Evolutionary conservation across 2,113 vertebrate genomes (phyloP).

Genomic region (Zosterops pallidus): DNA sequence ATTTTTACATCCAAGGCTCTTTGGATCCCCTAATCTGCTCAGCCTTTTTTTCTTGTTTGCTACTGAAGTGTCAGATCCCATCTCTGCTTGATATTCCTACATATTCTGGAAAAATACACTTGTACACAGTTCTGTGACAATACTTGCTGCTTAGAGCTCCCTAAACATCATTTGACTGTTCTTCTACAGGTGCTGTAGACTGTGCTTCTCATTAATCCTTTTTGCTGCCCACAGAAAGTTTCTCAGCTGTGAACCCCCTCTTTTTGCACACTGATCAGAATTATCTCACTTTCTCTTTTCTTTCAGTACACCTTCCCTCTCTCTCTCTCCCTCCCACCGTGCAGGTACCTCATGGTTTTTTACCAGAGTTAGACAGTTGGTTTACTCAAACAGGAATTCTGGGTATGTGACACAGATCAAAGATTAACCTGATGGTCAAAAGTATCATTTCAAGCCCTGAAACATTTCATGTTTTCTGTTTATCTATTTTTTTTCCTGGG

Average conservation of each 20-base stretch:
- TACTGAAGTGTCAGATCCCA: neutral
- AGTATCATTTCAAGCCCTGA: neutral
- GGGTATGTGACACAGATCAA: neutral
- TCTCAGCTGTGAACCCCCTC: neutral
- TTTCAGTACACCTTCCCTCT: neutral
- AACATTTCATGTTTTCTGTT: neutral
- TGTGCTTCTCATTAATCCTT: neutral
- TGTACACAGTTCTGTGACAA: neutral
- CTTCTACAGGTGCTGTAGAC: neutral
- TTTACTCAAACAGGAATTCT: neutral
- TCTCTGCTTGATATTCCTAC: neutral
- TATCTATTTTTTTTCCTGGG: neutral
- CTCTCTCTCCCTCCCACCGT: neutral
- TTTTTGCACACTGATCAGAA: neutral
- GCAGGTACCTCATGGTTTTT: neutral
- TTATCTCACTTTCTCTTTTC: neutral
- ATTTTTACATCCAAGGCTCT: neutral
- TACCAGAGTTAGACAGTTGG: neutral
- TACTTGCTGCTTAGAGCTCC: neutral
- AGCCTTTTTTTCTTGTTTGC: neutral
- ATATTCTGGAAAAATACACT: neutral
- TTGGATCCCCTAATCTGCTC: neutral
- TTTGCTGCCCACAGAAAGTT: neutral
- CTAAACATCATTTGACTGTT: neutral
- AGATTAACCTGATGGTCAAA: slow-evolving; percentile 4